Base-by-base conservation (phyloP, 2,113 vertebrate species). In the Seriola quinqueradiata region DNA sequence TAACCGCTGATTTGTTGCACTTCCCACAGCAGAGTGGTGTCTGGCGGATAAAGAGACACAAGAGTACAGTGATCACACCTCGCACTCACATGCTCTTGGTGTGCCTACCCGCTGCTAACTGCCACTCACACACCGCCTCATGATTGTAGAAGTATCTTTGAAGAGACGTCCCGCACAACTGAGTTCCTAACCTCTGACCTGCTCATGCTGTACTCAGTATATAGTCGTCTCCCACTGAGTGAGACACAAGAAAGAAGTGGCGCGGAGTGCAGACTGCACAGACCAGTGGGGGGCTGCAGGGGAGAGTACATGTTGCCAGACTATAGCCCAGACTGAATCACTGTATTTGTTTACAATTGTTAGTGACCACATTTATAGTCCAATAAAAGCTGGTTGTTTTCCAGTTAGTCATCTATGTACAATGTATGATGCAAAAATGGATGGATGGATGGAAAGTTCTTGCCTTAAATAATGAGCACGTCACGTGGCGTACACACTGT, bases 331-430 rank as follows among this genome's bases (percentile, higher is more conserved):
- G 17, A 71, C 25, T 54, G 64, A 44, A 50, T 79, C 61, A 64
- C 42, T 67, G 50, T 57, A 21, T 79, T 82, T 88, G 70, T 87
- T 88, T 75, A 80, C 80, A 52, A 50, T 77, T 54, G 52, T 74
- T 52, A 76, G 52, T 6, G 10, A 75, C 55, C 71, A 57, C 68
- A 59, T 90, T 90, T 89, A 86, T 78, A 67, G 85, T 65, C 61
- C 64, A 73, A 78, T 81, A 83, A 91, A 87, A 54, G 42, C 21
- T 73, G 69, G 36, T 74, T 82, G 52, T 88, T 89, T 90, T 87
- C 74, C 60, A 68, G 64, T 75, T 75, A 67, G 72, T 82, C 81
- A 78, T 82, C 60, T 67, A 50, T 63, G 44, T 63, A 57, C 38
- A 58, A 72, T 19, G 61, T 55, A 77, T 77, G 40, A 52, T 78